Conservation (phyloP, 2,113 vertebrate genomes). For the Laterallus jamaicensis region DNA sequence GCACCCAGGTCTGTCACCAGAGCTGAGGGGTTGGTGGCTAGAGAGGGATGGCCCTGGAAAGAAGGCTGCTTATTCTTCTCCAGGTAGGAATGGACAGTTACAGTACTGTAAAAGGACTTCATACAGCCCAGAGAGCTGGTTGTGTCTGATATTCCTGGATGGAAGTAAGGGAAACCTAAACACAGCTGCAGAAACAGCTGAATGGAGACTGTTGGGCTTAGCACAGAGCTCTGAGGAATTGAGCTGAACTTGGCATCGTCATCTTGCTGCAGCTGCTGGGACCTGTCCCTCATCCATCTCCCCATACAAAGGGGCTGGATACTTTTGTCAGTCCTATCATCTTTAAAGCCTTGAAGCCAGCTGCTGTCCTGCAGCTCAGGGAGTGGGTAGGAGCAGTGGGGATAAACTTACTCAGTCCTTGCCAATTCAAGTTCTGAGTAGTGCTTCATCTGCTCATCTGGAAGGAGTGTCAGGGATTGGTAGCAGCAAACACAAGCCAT, state of each 20-base stretch:
- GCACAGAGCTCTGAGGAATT: neutral
- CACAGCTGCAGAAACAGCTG: neutral
- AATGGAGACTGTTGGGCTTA: neutral
- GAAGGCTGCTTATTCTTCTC: neutral
- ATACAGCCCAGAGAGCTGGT: neutral
- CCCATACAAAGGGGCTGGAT: neutral
- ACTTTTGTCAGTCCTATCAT: neutral
- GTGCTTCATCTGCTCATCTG: neutral
- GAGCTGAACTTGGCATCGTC: neutral
- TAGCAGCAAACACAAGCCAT: neutral
- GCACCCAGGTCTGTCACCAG: too few species aligned
- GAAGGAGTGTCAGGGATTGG: neutral
- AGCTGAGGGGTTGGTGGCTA: neutral
- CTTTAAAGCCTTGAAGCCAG: neutral
- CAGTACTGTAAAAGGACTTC: neutral
- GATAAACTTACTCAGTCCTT: neutral
- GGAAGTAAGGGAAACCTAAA: neutral
- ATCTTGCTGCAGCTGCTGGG: neutral
- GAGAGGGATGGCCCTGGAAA: neutral
- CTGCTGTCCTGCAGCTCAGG: neutral
- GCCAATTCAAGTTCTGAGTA: neutral
- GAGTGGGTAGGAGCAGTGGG: neutral
- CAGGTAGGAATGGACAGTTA: neutral
- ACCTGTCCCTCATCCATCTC: neutral
- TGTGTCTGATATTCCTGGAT: neutral